Base-by-base conservation (phyloP, 2,113 vertebrate genomes). In the Probosciger aterrimus region DNA sequence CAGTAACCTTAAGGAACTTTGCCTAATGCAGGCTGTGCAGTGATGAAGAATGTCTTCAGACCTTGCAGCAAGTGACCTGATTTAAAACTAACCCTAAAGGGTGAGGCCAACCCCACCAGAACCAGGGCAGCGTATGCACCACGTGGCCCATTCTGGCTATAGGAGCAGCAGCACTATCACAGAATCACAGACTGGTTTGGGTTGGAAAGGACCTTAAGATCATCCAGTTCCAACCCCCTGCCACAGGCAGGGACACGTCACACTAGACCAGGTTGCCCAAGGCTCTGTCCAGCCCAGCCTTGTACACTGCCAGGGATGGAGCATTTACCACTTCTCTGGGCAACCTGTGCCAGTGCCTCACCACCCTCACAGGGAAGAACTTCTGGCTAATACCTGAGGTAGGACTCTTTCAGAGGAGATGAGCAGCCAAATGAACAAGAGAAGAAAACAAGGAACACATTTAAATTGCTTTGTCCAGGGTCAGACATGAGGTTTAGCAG, bases 91-190 rank as follows among this genome's bases (percentile, higher is more conserved):
- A 43, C 28, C 67, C 86, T 74, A 76, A 76, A 69, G 73, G 73
- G 62, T 0, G 2, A 91, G 74, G 55, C n/a, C 74, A 77, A 41
- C 10, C 22, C 80, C 39, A 10, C 22, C 37, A 27, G 2, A 44
- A 31, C 78, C 63, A 28, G 1, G 1, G n/a, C 69, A 82, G 77
- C 46, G 41, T 30, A 30, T n/a, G 2, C 39, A 19, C 24, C 0
- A 3, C 3, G 0, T 20, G 43, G 55, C 53, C 52, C 14, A 1
- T 1, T 35, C 17, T 0, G 4, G 31, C 46, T 85, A 9, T 4
- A 59, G 67, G 7, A 52, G 69, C n/a, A 37, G 39, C 62, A 68
- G 70, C n/a, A 10, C 33, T 7, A 13, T 5, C 30, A 23, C 4
- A 76, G 33, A 63, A 62, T 1, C 50, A 57, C 20, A 59, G 22